Percentiles rank a stretch among this genome's conserved stretches.
phyloP scores from a whole-genome alignment of 2,113 vertebrate species.

The Saccopteryx leptura region DNA sequence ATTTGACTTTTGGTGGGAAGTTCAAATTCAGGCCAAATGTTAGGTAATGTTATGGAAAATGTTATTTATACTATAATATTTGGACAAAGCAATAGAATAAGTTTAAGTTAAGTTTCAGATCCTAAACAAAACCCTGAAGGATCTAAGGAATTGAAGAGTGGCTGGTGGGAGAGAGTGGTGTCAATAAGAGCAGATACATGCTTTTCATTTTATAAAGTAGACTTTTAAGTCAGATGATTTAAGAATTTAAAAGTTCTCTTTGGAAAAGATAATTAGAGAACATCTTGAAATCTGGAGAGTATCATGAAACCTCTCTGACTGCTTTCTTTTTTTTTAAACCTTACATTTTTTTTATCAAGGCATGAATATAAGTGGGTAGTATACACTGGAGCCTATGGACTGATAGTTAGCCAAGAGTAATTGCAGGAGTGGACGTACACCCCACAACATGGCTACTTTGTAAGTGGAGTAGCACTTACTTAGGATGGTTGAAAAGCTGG shows the following conservation, averaged over 20 bases:
- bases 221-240: neutral
- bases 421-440: neutral
- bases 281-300: neutral
- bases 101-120: neutral
- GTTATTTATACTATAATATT: neutral
- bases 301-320: neutral
- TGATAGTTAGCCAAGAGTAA: neutral
- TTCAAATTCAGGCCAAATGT: slow-evolving; percentile 19
- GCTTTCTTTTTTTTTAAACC: neutral
- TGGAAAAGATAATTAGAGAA: neutral
- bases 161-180: neutral
- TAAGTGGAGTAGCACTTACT: neutral
- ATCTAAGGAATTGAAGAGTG: neutral
- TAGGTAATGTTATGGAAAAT: neutral
- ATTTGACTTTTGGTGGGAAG: slow-evolving; percentile 15
- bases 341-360: neutral
- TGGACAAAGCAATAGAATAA: slow-evolving; percentile 15
- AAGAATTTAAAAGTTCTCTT: slow-evolving; percentile 20
- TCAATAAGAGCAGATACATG: neutral
- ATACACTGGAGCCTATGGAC: neutral
- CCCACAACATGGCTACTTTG: neutral
- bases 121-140: neutral
- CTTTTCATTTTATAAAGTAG: neutral
- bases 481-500: neutral
- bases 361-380: neutral